Conservation (phyloP, 37 sponge, comb jelly and placozoan species). For the Cliona cf. orientalis region DNA sequence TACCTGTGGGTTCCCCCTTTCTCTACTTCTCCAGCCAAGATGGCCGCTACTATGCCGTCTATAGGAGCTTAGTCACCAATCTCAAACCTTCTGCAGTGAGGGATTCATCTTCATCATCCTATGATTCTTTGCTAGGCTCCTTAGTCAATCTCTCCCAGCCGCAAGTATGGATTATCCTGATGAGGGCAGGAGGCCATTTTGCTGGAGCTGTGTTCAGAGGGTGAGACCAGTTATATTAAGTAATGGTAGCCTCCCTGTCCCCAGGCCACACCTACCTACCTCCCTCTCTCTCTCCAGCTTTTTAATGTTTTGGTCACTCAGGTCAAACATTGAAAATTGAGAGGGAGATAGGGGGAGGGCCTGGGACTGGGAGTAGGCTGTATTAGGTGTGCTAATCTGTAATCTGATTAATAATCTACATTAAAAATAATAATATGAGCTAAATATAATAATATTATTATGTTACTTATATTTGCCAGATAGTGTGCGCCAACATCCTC, state of each 20-base stretch:
- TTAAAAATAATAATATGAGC: no score
- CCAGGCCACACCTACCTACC: not conserved
- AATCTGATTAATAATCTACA: no score
- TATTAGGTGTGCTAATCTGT: no score
- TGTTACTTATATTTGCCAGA: no score
- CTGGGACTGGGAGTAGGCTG: no score
- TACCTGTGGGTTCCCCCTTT: conserved; percentile 2
- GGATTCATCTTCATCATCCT: no score
- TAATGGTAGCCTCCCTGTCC: not conserved
- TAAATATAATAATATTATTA: no score
- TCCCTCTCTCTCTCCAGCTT: not conserved
- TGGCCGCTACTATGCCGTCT: conserved; percentile 35
- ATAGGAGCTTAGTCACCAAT: conserved; percentile 26
- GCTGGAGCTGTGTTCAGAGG: conserved; percentile 95
- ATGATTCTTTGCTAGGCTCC: no score
- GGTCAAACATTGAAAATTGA: no score
- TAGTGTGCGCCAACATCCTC: no score
- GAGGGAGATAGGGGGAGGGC: no score
- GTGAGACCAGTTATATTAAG: conserved; percentile 20
- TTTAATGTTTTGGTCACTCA: not conserved
- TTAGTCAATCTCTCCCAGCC: no score
- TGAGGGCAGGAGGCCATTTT: conserved; percentile 92
- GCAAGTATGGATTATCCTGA: conserved; percentile 68
- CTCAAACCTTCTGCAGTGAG: not conserved
- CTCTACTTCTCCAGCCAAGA: conserved; percentile 21